Evolutionary conservation across 2,888 invertebrate genomes (phyloP).

Genomic region (Xestobium rufovillosum): DNA sequence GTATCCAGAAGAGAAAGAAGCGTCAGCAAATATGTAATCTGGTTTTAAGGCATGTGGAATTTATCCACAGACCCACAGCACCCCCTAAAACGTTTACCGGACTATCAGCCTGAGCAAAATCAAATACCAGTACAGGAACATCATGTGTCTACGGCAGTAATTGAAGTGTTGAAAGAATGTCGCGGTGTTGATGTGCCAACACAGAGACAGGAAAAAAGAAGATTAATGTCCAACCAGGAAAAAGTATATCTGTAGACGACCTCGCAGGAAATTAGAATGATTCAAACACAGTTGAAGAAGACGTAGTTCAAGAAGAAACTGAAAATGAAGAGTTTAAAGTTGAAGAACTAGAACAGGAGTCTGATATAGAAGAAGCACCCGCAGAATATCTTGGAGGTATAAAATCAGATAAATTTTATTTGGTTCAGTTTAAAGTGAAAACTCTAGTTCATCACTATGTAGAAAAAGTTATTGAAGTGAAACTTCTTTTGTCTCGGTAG

Average conservation of each 20-base stretch:
- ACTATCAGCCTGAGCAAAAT: too few relatives aligned
- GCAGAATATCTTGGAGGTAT: constrained; percentile 5
- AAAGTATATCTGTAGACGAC: constrained; percentile 10
- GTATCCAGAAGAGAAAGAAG: constrained; percentile 2
- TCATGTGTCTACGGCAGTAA: constrained; percentile 1
- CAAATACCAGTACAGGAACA: constrained; percentile 1
- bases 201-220: constrained; percentile 9
- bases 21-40: constrained; percentile 12
- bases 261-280: constrained; percentile 8
- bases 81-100: constrained; percentile 6
- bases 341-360: constrained; percentile 7
- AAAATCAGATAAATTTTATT: constrained; percentile 8
- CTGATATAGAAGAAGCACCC: constrained; percentile 8
- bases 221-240: too few relatives aligned
- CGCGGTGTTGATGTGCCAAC: constrained; percentile 5
- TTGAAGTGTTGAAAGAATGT: constrained; percentile 6
- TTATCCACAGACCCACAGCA: constrained; percentile 9
- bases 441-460: constrained; percentile 8
- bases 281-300: constrained; percentile 6
- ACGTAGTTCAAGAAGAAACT: constrained; percentile 9
- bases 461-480: too few relatives aligned
- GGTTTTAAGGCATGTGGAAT: constrained; percentile 17
- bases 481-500: too few relatives aligned
- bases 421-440: constrained; percentile 8
- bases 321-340: constrained; percentile 8